phyloP scores from a whole-genome alignment of 2,797 vertebrate species.

The Ciconia nigra region DNA sequence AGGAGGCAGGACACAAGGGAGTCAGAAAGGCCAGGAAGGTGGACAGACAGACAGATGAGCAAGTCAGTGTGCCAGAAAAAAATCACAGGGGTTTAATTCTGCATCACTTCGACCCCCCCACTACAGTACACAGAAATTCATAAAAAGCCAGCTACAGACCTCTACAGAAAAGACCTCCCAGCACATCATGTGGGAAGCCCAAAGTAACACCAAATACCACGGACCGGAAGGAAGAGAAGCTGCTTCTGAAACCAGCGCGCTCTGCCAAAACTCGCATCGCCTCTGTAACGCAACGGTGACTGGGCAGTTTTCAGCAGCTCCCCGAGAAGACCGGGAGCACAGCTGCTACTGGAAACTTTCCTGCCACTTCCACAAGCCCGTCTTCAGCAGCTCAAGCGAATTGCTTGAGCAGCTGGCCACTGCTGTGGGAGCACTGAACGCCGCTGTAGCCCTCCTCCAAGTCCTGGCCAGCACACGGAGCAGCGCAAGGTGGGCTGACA shows the following conservation, averaged over 20 bases:
- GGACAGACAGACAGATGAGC: not conserved
- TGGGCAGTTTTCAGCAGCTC: not conserved
- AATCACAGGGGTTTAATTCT: not conserved
- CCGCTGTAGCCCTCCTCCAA: not conserved
- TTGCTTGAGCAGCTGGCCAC: fast-evolving
- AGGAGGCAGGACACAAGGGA: not conserved
- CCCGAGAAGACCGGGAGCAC: not conserved
- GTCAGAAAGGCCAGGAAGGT: not conserved
- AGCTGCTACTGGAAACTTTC: not conserved
- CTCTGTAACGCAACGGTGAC: not conserved
- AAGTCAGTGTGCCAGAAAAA: not conserved
- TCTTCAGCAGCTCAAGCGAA: not conserved
- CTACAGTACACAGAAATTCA: fast-evolving
- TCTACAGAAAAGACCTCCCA: not conserved
- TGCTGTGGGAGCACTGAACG: fast-evolving
- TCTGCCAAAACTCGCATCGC: not conserved
- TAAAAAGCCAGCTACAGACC: not conserved
- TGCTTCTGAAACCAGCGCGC: fast-evolving
- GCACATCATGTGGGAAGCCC: fast-evolving
- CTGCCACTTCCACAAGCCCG: not conserved
- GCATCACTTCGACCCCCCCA: fast-evolving
- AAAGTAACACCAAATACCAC: not conserved
- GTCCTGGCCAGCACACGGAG: not conserved
- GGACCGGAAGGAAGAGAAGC: not conserved
- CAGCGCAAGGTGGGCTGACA: fast-evolving